A percentile compares a stretch with the other conserved stretches of the same genome.
Evolutionary conservation across 2,113 vertebrate genomes (phyloP).

Genomic region (Cyanoderma ruficeps): DNA sequence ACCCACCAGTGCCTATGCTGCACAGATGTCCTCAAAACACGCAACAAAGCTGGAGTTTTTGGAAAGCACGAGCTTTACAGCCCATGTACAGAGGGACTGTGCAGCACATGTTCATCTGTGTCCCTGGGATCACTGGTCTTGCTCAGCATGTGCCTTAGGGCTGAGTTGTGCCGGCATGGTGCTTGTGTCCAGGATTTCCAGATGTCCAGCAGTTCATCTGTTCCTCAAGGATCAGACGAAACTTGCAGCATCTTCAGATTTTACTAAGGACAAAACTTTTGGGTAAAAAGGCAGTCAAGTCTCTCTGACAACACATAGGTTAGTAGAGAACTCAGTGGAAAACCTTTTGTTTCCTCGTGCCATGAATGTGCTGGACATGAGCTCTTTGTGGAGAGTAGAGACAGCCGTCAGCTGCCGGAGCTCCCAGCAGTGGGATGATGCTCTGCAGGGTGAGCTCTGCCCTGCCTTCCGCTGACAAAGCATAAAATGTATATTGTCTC

Average conservation of each 20-base stretch:
- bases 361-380: background rate
- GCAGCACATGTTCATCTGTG: background rate
- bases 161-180: background rate
- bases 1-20: background rate
- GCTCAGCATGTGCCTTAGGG: background rate
- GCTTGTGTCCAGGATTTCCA: background rate
- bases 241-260: background rate
- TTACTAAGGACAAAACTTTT: background rate
- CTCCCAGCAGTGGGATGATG: background rate
- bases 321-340: background rate
- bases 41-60: background rate
- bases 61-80: background rate
- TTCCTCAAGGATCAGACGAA: background rate
- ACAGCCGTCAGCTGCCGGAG: background rate
- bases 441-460: background rate
- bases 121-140: background rate
- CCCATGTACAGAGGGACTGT: accelerated
- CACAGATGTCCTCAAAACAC: background rate
- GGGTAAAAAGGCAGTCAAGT: background rate
- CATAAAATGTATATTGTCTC: background rate
- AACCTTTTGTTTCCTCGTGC: background rate
- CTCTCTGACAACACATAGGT: background rate
- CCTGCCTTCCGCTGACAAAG: constrained; percentile 27
- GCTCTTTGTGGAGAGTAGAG: background rate
- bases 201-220: background rate